phyloP scores from a whole-genome alignment of 2,888 invertebrate species.

The Drosophila buzzatii region DNA sequence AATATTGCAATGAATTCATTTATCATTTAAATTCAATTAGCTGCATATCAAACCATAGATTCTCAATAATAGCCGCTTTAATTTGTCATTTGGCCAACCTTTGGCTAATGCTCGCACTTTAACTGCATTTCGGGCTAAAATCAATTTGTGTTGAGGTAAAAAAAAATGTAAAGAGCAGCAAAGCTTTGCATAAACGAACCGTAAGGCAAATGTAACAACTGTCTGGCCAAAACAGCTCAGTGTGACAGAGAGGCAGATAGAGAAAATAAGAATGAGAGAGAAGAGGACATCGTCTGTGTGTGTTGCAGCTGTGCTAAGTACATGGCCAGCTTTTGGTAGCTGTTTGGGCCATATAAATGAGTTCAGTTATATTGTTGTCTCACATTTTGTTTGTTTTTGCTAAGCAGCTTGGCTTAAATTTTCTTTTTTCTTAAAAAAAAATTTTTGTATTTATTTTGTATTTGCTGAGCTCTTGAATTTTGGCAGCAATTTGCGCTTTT shows the following conservation, averaged over 20 bases:
- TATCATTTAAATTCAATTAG: background rate
- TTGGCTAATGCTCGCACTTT: constrained; percentile 36
- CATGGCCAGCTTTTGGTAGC: constrained; percentile 27
- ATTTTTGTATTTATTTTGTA: constrained; percentile 29
- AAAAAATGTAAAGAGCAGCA: background rate
- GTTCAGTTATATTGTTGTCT: constrained; percentile 17
- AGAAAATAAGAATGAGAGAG: background rate
- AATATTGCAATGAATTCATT: too few relatives aligned
- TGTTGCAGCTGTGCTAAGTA: constrained; percentile 28
- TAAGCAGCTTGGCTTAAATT: constrained; percentile 47
- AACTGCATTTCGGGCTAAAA: constrained; percentile 25
- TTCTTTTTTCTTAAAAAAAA: background rate
- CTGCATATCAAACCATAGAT: background rate
- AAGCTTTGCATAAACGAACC: constrained; percentile 11
- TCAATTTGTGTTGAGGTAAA: constrained; percentile 33
- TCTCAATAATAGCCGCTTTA: constrained; percentile 3
- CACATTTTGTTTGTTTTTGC: constrained; percentile 29
- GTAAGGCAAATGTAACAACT: constrained; percentile 43
- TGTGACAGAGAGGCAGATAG: background rate
- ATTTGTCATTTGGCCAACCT: constrained; percentile 30
- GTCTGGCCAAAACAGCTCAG: constrained; percentile 12
- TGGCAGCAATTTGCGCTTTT: constrained; percentile 66
- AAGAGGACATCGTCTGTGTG: background rate
- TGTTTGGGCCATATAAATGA: constrained; percentile 21
- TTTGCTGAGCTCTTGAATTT: constrained; percentile 69